Conservation (phyloP, 2,797 vertebrate genomes). For the Cetoscarus ocellatus region DNA sequence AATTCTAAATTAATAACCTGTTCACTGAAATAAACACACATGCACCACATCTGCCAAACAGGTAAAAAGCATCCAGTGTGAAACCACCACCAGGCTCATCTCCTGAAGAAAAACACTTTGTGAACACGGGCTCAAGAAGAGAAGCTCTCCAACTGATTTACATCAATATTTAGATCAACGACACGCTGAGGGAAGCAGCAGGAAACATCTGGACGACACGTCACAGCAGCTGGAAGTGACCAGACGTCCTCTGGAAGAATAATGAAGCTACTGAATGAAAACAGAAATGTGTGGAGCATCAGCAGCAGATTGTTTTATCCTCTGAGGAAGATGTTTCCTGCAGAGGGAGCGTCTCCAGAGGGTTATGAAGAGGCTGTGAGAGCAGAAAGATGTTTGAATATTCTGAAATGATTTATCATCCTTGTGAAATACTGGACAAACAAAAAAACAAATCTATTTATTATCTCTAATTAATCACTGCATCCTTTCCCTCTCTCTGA, state of each 20-base stretch:
- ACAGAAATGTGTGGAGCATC: not conserved
- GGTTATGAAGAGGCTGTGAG: not conserved
- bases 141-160: not conserved
- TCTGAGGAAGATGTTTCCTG: not conserved
- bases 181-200: not conserved
- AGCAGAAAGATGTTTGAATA: not conserved
- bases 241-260: not conserved
- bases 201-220: slow-evolving; percentile 1
- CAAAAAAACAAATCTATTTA: no score
- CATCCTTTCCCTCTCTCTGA: no score
- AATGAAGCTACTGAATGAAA: not conserved
- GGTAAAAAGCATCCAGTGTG: no score
- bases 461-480: no score
- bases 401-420: no score
- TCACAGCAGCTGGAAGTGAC: not conserved
- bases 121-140: no score
- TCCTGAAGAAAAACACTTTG: no score
- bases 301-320: not conserved
- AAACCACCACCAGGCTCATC: no score
- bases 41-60: no score
- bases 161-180: slow-evolving; percentile 5
- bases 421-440: no score
- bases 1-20: no score
- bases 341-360: not conserved
- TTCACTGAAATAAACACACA: no score